Evolutionary conservation across 2,888 invertebrate genomes (phyloP), one percentile per base, ranked within the genome.

Genomic region (Ormia ochracea): DNA sequence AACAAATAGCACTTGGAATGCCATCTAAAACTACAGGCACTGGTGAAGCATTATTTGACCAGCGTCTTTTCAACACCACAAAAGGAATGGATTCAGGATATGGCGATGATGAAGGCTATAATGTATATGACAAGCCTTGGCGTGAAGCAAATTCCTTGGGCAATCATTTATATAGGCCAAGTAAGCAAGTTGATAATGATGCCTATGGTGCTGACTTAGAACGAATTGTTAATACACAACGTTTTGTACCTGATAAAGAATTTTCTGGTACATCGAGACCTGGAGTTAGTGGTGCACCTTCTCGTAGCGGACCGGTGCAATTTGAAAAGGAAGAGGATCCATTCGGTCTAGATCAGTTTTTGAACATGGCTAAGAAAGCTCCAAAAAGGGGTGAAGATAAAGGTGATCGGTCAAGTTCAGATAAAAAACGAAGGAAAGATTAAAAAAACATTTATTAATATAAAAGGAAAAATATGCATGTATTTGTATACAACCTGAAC

Each of bases 121-220:
- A 95, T 88, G 98, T 99, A 0, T 99, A 99, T 87, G 98, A 99
- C 90, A 97, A 98, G 89, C 97, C 99, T 0, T 99, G 99, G 99
- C 93, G 98, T 69, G 96, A 96, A 84, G 93, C 94, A 31, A 95
- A 95, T 84, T 93, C 94, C 0, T 92, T 98, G 77, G 96, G 95
- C 0, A 93, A 95, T 38, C 96, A 97, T 89, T 94, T 99, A 72
- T 98, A 98, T 90, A 90, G 98, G 43, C 98, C 98, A 0, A 93
- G 94, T 59, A 93, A 96, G 84, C 95, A 96, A 88, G 91, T 96
- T 0, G 98, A 99, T 87, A 94, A 94, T 84, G 98, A 99, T 82
- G 93, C 94, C 78, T 98, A 98, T 86, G 96, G 96, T 0, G 96
- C 96, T 0, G 98, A 99, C 87, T 89, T 98, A 78, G 98, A 98